These are phyloP conservation scores for Ladona fulva DNA, from an alignment of 1,140 invertebrate genomes.

Conservation along the genomic window DNA sequence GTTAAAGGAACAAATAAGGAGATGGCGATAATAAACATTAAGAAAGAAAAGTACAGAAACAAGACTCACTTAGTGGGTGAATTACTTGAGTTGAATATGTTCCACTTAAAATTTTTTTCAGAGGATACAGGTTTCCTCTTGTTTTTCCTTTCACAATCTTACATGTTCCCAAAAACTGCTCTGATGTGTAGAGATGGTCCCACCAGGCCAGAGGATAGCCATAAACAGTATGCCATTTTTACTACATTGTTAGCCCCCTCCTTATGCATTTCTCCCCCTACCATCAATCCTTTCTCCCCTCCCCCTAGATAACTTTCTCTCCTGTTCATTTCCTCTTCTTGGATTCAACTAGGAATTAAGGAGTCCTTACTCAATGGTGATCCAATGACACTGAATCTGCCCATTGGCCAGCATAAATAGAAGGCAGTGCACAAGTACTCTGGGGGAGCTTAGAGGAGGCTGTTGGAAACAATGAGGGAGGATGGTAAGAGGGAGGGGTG, in stretches of 20 bases:
- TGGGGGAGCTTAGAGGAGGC: neutral
- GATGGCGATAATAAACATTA: neutral
- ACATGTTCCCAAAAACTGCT: slow-evolving; percentile 7
- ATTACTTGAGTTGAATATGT: neutral
- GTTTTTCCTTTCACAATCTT: neutral
- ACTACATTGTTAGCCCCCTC: neutral
- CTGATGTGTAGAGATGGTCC: slow-evolving; percentile 7
- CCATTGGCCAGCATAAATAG: slow-evolving; percentile 8
- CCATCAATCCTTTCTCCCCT: neutral
- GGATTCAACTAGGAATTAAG: neutral
- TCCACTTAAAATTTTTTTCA: neutral
- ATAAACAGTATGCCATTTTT: slow-evolving; percentile 4
- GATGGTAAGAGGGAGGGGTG: neutral
- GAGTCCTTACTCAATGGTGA: neutral
- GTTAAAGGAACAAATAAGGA: neutral
- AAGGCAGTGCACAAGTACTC: neutral
- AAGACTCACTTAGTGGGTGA: neutral
- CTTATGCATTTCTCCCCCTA: neutral
- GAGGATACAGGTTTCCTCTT: neutral
- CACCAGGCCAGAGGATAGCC: slow-evolving; percentile 5
- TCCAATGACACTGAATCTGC: neutral
- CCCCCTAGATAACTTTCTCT: neutral
- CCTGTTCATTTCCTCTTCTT: slow-evolving; percentile 1
- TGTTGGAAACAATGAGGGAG: neutral
- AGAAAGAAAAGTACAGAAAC: neutral